Percentiles rank a stretch among this genome's conserved stretches.
These are phyloP conservation scores for Hypolimnas misippus DNA, from an alignment of 2,888 invertebrate genomes.

Conservation along the genomic window DNA sequence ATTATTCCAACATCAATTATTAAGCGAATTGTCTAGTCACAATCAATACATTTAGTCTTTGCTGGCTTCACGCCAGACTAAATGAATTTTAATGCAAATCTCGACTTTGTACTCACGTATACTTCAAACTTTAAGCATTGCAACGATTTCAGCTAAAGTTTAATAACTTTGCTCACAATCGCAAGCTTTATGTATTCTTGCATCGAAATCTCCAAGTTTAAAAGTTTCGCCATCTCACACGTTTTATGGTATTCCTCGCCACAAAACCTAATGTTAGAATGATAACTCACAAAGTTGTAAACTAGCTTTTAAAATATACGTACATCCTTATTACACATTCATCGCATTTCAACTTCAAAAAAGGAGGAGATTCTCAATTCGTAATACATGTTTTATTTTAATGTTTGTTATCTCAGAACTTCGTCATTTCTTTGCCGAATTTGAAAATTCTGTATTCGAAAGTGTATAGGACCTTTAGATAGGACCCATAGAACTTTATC, in stretches of 20 bases:
- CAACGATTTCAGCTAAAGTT: slow-evolving; percentile 39
- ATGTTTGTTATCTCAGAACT: no score
- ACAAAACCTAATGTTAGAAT: slow-evolving; percentile 19
- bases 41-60: slow-evolving; percentile 37
- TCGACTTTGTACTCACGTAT: slow-evolving; percentile 38
- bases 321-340: neutral
- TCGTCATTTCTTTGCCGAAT: no score
- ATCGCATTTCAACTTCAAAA: no score
- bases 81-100: slow-evolving; percentile 44
- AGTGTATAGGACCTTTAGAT: no score
- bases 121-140: slow-evolving; percentile 39
- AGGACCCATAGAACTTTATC: no score
- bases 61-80: slow-evolving; percentile 42
- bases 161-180: slow-evolving; percentile 39
- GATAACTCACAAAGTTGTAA: slow-evolving; percentile 19
- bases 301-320: slow-evolving; percentile 9
- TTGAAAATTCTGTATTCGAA: no score
- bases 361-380: no score
- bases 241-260: slow-evolving; percentile 21
- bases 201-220: slow-evolving; percentile 31
- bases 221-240: slow-evolving; percentile 33
- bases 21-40: slow-evolving; percentile 26
- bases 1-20: neutral
- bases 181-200: slow-evolving; percentile 37
- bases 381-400: no score